Evolutionary conservation across 2,113 vertebrate genomes (phyloP).

Genomic region (Tangachromis dhanisi): DNA sequence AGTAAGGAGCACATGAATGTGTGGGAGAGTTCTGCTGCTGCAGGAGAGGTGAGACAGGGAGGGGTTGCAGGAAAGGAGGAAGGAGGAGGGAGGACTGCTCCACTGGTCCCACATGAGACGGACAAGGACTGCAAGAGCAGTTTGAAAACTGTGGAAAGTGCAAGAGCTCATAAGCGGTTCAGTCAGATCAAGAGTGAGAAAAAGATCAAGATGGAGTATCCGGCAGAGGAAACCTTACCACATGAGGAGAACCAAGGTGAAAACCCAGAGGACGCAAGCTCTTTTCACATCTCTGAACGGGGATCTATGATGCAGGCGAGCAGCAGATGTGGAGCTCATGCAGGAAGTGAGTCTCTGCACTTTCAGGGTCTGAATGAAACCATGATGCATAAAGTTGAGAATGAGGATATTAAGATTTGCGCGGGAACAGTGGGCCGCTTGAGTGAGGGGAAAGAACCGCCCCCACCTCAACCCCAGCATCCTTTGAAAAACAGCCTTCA

Average conservation of each 20-base stretch:
- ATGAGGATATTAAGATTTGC: slow-evolving; percentile 7
- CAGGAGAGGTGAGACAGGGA: slow-evolving; percentile 56
- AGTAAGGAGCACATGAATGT: slow-evolving; percentile 35
- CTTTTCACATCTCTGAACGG: neutral
- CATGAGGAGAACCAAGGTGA: neutral
- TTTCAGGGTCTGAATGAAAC: slow-evolving; percentile 1
- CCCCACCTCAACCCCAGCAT: slow-evolving; percentile 28
- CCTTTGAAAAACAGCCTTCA: slow-evolving; percentile 53
- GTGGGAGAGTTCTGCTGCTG: slow-evolving; percentile 33
- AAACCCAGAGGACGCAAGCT: neutral
- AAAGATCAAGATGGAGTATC: slow-evolving; percentile 42
- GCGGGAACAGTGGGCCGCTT: slow-evolving; percentile 34
- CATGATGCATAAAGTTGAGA: neutral
- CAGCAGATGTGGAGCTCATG: neutral
- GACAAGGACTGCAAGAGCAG: slow-evolving; percentile 36
- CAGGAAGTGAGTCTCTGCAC: slow-evolving; percentile 4
- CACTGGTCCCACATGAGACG: slow-evolving; percentile 37
- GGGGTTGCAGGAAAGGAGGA: slow-evolving; percentile 46
- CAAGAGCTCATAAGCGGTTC: neutral
- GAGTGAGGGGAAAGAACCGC: slow-evolving; percentile 41
- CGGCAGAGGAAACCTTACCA: neutral
- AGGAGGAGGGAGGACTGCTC: slow-evolving; percentile 43
- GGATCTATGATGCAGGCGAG: neutral
- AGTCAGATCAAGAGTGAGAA: slow-evolving; percentile 5
- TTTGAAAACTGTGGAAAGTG: slow-evolving; percentile 12